Base-by-base conservation (phyloP, 1,140 invertebrate genomes). In the Calliphora vicina region DNA sequence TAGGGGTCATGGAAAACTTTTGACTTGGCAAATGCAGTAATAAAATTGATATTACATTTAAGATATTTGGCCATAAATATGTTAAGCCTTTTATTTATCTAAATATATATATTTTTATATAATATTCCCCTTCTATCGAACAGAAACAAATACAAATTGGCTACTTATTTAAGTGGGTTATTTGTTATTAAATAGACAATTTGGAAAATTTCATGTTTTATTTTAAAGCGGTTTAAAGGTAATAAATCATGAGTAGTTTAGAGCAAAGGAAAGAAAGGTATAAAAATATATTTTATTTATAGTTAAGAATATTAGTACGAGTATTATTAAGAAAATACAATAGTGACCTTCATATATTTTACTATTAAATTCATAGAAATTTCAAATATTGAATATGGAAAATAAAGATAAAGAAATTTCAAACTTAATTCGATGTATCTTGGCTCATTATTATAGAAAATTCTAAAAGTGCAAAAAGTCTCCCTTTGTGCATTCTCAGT, bases 1-100 rank as follows among this genome's bases (percentile, higher is more conserved):
- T 45, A 25, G 35, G 35, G 35, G 35, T 35, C 5, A 67, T 23
- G 61, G 61, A 23, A 23, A 23, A 1, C 9, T 10, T 6, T 20
- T 67, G 61, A 67, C 20, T 23, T 6, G 20, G n/a, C 61, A 67
- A 23, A 57, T 76, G 29, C 27, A 76, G n/a, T 76, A 35, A 76
- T 20, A 76, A 76, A n/a, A 35, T 20, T 76, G 73, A 23, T 78
- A 78, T 43, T 61, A 29, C 15, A 15, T 81, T 67, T 81, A 27
- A 17, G 50, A 20, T 81, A 26, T 57, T 61, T 81, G 45, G 50
- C 25, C 26, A 29, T 81, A 81, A 61, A 81, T 81, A 81, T 81
- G 13, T 35, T 81, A 81, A 81, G 45, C 45, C 57, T 81, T 81
- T 81, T 81, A 81, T 81, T 81, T 81, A 61, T 81, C 26, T 81